Conservation (phyloP, 2,888 invertebrate genomes). For the Dugesia japonica region DNA sequence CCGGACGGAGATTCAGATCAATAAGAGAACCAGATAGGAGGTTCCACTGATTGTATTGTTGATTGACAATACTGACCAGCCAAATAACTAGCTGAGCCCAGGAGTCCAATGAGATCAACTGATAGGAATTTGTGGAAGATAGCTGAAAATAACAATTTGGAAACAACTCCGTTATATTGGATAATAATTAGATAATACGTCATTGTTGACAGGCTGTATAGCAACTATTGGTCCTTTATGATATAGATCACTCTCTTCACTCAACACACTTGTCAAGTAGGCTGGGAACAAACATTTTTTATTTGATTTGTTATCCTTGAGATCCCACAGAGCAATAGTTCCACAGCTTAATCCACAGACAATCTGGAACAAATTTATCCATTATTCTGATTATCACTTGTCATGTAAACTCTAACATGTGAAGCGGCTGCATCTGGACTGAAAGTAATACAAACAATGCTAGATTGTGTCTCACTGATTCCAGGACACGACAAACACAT, state of each 20-base stretch:
- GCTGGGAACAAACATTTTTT: neutral
- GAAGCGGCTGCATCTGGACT: neutral
- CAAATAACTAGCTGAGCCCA: neutral
- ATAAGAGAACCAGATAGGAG: neutral
- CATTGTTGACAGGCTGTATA: neutral
- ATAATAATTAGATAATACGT: neutral
- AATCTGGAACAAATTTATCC: neutral
- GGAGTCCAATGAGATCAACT: neutral
- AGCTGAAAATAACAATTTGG: too few relatives aligned
- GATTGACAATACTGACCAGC: neutral
- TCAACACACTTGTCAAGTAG: neutral
- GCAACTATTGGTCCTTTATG: slow-evolving; percentile 1
- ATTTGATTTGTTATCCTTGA: neutral
- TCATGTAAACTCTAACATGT: neutral
- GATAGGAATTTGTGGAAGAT: too few relatives aligned
- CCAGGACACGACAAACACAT: neutral
- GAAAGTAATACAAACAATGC: neutral
- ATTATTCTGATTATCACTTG: neutral
- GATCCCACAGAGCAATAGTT: neutral
- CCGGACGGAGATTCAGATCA: neutral
- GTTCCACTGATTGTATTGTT: neutral
- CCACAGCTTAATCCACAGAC: neutral
- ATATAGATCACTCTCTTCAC: neutral
- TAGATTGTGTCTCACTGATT: neutral
- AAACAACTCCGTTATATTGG: too few relatives aligned